A percentile compares a stretch with the other conserved stretches of the same genome.
These are phyloP conservation scores for Hecatera dysodea DNA, from an alignment of 2,888 invertebrate genomes.

Conservation along the genomic window DNA sequence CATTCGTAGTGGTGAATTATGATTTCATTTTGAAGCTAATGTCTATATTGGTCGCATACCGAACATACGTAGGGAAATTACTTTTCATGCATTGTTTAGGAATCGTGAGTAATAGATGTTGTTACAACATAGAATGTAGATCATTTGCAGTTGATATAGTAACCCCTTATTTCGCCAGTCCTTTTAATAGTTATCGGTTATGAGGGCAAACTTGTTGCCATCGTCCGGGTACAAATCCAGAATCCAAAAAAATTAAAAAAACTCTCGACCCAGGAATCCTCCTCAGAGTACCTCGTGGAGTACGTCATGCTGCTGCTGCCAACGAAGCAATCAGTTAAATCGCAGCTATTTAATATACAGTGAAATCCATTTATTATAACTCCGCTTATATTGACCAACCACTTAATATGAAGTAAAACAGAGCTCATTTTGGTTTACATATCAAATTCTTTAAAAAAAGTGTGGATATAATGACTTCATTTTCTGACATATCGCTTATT, in stretches of 20 bases:
- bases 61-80: constrained; percentile 7
- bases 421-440: too few relatives aligned
- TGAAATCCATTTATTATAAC: too few relatives aligned
- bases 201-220: too few relatives aligned
- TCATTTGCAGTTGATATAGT: not conserved
- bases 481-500: too few relatives aligned
- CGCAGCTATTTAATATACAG: not conserved
- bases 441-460: too few relatives aligned
- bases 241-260: not conserved
- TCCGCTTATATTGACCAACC: too few relatives aligned
- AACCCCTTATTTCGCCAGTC: not conserved
- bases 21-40: constrained; percentile 31
- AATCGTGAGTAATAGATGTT: not conserved
- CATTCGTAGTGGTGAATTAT: constrained; percentile 29
- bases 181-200: not conserved
- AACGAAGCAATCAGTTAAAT: not conserved
- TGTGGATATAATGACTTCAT: too few relatives aligned
- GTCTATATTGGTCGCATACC: constrained; percentile 12
- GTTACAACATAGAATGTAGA: not conserved
- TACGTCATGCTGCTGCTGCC: not conserved
- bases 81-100: constrained; percentile 5
- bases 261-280: not conserved
- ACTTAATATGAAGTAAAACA: too few relatives aligned
- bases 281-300: not conserved
- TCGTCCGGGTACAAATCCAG: too few relatives aligned